Conservation (phyloP, 35 echinoderm and acorn worm species). For the Apostichopus parvimensis region DNA sequence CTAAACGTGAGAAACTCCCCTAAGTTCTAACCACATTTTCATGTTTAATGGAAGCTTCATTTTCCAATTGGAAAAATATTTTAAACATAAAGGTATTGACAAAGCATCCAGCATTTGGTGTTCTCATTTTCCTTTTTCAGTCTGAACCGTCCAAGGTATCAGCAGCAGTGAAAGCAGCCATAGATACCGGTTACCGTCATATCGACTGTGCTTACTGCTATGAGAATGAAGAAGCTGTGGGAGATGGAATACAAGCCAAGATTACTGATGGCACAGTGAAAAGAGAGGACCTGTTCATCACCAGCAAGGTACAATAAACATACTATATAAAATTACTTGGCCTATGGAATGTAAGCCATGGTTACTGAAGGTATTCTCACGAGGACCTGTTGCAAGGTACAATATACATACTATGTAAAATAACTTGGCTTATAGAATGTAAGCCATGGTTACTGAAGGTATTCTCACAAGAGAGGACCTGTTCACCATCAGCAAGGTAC, state of each 20-base stretch:
- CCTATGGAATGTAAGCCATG: slow-evolving; percentile 15
- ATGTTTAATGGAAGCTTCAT: too few species aligned
- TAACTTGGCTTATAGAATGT: too few species aligned
- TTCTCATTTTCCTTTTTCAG: background rate
- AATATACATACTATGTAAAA: too few species aligned
- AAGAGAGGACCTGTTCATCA: slow-evolving; percentile 66
- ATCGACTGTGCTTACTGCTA: slow-evolving; percentile 68
- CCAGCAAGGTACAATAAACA: slow-evolving; percentile 60
- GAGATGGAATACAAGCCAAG: slow-evolving; percentile 61
- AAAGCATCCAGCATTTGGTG: background rate
- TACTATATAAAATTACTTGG: background rate
- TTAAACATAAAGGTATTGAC: too few species aligned
- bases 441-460: too few species aligned
- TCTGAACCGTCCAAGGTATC: slow-evolving; percentile 45
- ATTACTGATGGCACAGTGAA: slow-evolving; percentile 66
- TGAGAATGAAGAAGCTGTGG: slow-evolving; percentile 64
- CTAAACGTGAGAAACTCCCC: too few species aligned
- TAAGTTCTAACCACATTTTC: too few species aligned
- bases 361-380: slow-evolving; percentile 54
- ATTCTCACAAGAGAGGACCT: too few species aligned
- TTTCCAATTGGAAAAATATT: too few species aligned
- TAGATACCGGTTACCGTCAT: slow-evolving; percentile 67
- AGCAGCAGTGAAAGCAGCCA: slow-evolving; percentile 56
- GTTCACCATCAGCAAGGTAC: too few species aligned
- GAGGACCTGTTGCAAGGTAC: too few species aligned